Base-by-base conservation (phyloP, 2,113 vertebrate genomes). In the Myotis lucifugus region DNA sequence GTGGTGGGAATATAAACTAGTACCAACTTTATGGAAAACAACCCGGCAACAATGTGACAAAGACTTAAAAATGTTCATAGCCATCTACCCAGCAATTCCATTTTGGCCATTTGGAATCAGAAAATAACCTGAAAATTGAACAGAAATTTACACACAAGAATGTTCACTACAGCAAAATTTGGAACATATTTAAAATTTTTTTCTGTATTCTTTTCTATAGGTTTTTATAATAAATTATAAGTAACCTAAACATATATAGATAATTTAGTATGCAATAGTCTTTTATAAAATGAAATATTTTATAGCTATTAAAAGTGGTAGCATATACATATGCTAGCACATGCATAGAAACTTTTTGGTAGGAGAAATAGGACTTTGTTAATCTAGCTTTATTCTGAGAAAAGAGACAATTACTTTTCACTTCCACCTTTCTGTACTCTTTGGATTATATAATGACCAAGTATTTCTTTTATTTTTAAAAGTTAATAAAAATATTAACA, bases 111-210 rank as follows among this genome's bases (percentile, higher is more conserved):
- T 91, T 34, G 72, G 40, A 94, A 82, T 77, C 29, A 90, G 54
- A 88, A 94, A 69, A 85, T 77, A 70, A 94, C 69, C 67, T 94
- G 27, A 91, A 73, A 77, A 61, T 15, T 85, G 34, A 86, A 91
- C 73, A 90, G 73, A 94, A 76, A 88, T 91, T 88, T 88, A 88
- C 8, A 82, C 4, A 52, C 25, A 85, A 78, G 37, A 91, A 82
- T 42, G 37, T 81, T 87, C 21, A 46, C 19, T 77, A 42, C 1
- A n/a, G 74, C 29, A 91, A 88, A 87, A 88, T 67, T 82, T 73
- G 81, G 52, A 90, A 94, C 32, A 85, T 2, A 74, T 70, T 88
- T 93, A 70, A 50, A 27, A 46, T 27, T 61, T 23, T 61, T 23
- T 79, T 73, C 18, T 69, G 27, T 78, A 73, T 93, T 85, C 40